Base-by-base conservation (phyloP, 2,797 vertebrate species). In the Capromys pilorides region DNA sequence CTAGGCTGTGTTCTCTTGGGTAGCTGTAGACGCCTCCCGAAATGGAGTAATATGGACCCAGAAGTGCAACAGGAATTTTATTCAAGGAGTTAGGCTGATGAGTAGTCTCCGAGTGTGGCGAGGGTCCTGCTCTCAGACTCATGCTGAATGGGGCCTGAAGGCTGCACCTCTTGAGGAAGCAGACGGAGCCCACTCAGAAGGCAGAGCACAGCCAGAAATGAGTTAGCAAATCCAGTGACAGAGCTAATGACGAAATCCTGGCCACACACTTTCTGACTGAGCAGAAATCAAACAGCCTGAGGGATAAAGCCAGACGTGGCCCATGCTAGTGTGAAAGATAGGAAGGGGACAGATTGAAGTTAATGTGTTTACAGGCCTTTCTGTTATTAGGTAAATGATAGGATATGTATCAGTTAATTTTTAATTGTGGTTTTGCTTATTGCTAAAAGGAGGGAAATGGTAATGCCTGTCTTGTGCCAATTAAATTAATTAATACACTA, bases 61-160 rank as follows among this genome's bases (percentile, higher is more conserved):
- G 82, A 95, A 62, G 73, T 57, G 75, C 24, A 86, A 41, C 33
- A 67, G 11, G 75, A 31, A 80, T 93, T 93, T 95, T 41, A 84
- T 85, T 91, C 19, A 82, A 8, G 22, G 93, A 90, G 4, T 90
- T 49, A 88, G 51, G 54, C 85, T 91, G 66, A 59, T 28, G 10
- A 79, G 18, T n/a, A 28, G 49, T 90, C 67, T 69, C 33, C n/a
- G 2, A 69, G 67, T 19, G n/a, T 69, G 21, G 21, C 21, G 36
- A 71, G 69, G 69, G 19, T 39, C 21, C 36, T 0, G 6, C 22
- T 71, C n/a, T 22, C 36, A 71, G 36, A 11, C 69, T 36, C 9
- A 3, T 19, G 22, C 69, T 24, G 36, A 71, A 22, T 21, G n/a
- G 36, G 3, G 8, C 3, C 36, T 22, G 10, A 71, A 39, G n/a